Base-by-base conservation (phyloP, 2,888 invertebrate genomes). In the Chymomyza procnemis region DNA sequence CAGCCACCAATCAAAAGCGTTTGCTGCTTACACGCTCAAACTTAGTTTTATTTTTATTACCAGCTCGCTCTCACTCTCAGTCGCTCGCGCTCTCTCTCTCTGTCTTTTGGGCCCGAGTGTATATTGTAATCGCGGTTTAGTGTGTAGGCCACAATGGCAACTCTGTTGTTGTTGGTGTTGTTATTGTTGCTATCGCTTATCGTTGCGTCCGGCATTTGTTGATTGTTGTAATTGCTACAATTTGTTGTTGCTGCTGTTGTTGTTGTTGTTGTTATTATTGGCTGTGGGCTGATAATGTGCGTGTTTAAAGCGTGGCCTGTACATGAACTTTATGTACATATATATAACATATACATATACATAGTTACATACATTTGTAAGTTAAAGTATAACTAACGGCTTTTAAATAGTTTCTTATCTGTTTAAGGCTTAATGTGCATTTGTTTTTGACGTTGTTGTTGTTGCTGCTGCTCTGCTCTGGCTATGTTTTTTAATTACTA, bases 201-300 rank as follows among this genome's bases (percentile, higher is more conserved):
- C 79, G 72, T 66, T 41, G 66, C 65, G 26, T 46, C 69, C 30
- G 56, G 54, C 59, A 22, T 54, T 50, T 59, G 73, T 79, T 81
- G 82, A 76, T 78, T 82, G 80, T 79, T 79, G 78, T 79, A 74
- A 79, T 79, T 82, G 78, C 74, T 48, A 67, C 66, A 77, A 80
- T 78, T 69, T 59, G 69, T 26, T 26, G 26, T 26, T 67, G 65
- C 19, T 58, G 64, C 16, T 63, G 57, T 19, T 54, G 14, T 54
- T 54, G 6, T 21, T 14, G 21, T 22, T 64, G 59, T 59, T 58
- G 64, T 57, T 58, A 34, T 59, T 26, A 69, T 80, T 78, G 73
- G 79, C 76, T 67, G 65, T 70, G 58, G 55, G 59, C 70, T 70
- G 70, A 67, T 73, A 79, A 76, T 56, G 60, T 73, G 19, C 12